These are phyloP conservation scores for Vulpes lagopus DNA, from an alignment of 2,113 vertebrate species.

Conservation along the genomic window DNA sequence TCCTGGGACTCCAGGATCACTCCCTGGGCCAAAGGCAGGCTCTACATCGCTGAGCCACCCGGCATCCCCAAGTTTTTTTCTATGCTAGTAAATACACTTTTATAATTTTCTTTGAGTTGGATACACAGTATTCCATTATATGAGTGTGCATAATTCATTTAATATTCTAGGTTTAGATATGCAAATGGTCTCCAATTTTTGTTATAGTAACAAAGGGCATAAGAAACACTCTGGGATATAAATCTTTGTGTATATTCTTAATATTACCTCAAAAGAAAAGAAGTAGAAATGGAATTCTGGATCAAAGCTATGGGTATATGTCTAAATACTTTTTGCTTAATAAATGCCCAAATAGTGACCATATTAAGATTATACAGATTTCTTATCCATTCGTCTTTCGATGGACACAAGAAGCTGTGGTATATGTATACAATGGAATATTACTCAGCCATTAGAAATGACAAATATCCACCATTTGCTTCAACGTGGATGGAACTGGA, in stretches of 20 bases:
- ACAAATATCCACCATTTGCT: no score
- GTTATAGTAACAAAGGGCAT: conserved; percentile 14
- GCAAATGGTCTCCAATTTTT: conserved; percentile 11
- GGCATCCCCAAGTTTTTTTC: background rate
- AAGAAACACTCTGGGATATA: background rate
- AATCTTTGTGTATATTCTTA: conserved; percentile 32
- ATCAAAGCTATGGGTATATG: background rate
- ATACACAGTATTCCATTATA: background rate
- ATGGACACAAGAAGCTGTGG: no score
- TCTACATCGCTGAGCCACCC: no score
- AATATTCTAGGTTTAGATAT: conserved; percentile 11
- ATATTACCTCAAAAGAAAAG: conserved; percentile 18
- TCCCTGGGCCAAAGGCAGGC: no score
- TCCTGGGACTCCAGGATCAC: no score
- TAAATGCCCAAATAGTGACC: conserved; percentile 37
- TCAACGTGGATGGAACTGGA: no score
- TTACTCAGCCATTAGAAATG: no score
- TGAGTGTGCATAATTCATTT: background rate
- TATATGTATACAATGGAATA: no score
- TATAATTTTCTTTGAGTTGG: conserved; percentile 27
- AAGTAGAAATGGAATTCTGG: conserved; percentile 22
- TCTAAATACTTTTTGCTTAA: background rate
- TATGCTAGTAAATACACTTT: background rate
- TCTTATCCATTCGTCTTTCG: background rate
- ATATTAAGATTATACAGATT: background rate